phyloP scores from a whole-genome alignment of 2,113 vertebrate genomes.

The Coryphaenoides rupestris region DNA sequence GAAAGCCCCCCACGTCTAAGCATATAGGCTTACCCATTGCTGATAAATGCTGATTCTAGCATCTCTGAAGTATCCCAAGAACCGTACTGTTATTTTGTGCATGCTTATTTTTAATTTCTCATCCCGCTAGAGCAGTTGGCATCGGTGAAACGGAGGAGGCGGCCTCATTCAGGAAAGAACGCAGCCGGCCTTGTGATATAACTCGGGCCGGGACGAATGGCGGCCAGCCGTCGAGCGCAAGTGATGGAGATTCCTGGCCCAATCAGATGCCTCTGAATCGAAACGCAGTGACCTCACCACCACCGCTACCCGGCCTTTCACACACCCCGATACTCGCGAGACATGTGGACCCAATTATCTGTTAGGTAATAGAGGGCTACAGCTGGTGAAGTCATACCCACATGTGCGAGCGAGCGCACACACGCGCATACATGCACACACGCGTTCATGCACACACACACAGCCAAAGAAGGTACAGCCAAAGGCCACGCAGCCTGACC shows the following conservation, averaged over 20 bases:
- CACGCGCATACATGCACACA: slow-evolving; percentile 8
- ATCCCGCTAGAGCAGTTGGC: too few species aligned
- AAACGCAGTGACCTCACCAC: slow-evolving; percentile 38
- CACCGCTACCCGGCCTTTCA: slow-evolving; percentile 20
- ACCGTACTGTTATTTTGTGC: not conserved
- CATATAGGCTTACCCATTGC: too few species aligned
- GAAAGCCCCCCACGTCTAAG: too few species aligned
- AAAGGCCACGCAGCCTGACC: slow-evolving; percentile 37
- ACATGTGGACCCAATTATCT: slow-evolving; percentile 67
- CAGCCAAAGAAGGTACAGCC: too few species aligned
- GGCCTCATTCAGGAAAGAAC: not conserved
- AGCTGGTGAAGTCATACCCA: slow-evolving; percentile 55
- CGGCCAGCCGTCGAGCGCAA: not conserved
- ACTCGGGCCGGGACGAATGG: slow-evolving; percentile 5
- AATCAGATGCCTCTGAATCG: slow-evolving; percentile 31
- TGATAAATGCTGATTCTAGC: too few species aligned
- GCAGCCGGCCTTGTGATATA: not conserved
- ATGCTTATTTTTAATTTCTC: too few species aligned
- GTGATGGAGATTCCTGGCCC: not conserved
- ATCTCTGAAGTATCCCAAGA: not conserved
- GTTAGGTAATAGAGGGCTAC: slow-evolving; percentile 59
- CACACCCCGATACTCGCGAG: slow-evolving; percentile 26
- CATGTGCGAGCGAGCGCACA: not conserved
- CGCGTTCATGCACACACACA: too few species aligned
- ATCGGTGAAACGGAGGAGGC: not conserved